phyloP scores from a whole-genome alignment of 2,888 invertebrate genomes.

The Drosophila picticornis region DNA sequence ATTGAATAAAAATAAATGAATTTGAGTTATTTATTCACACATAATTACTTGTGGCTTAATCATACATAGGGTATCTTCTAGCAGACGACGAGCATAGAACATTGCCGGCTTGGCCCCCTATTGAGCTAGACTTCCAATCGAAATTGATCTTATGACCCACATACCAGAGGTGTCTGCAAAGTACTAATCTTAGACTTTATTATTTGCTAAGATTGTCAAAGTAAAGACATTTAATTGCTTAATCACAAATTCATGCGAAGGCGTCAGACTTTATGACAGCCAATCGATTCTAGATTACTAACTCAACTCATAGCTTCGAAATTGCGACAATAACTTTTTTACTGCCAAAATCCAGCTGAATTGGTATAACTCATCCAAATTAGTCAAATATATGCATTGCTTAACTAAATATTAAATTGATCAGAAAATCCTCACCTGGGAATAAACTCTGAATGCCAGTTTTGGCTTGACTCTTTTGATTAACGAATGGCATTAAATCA shows the following conservation, averaged over 20 bases:
- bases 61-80: conserved; percentile 7
- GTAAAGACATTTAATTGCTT: conserved; percentile 50
- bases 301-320: not conserved
- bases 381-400: not conserved
- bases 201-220: conserved; percentile 59
- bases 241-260: conserved; percentile 31
- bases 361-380: not conserved
- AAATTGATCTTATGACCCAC: conserved; percentile 64
- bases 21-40: not conserved
- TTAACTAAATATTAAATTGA: not conserved
- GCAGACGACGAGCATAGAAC: not conserved
- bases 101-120: not conserved
- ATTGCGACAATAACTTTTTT: conserved; percentile 22
- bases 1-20: not conserved
- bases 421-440: not conserved
- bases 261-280: conserved; percentile 40
- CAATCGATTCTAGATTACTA: conserved; percentile 44
- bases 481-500: conserved; percentile 1
- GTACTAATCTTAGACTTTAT: conserved; percentile 43
- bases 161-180: conserved; percentile 30
- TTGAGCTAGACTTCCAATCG: conserved; percentile 30
- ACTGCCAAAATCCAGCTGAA: not conserved
- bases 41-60: not conserved
- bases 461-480: conserved; percentile 54
- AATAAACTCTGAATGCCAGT: conserved; percentile 14